These are phyloP conservation scores for Scalopus aquaticus DNA, from an alignment of 2,113 vertebrate genomes.

Conservation along the genomic window DNA sequence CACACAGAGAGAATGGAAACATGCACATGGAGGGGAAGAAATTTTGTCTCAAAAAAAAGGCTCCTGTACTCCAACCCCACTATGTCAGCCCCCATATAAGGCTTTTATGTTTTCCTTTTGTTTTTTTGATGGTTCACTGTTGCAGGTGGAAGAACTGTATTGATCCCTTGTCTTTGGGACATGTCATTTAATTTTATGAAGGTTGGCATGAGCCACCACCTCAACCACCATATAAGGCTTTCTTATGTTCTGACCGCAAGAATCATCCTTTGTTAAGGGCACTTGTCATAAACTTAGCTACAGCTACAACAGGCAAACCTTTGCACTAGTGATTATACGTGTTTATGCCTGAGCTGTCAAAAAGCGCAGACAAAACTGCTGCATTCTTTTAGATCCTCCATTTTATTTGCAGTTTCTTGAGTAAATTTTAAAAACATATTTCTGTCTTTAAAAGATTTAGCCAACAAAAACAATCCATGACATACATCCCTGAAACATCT, in stretches of 20 bases:
- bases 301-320: background rate
- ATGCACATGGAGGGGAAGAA: background rate
- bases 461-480: background rate
- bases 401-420: background rate
- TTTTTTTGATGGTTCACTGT: background rate
- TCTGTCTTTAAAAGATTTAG: background rate
- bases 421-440: background rate
- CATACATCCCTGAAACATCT: too few species aligned
- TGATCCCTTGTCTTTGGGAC: background rate
- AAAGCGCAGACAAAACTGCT: background rate
- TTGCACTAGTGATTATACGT: background rate
- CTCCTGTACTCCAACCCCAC: background rate
- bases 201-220: background rate
- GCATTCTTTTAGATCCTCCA: background rate
- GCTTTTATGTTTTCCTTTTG: background rate
- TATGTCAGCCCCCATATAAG: background rate
- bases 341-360: background rate
- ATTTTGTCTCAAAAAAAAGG: background rate
- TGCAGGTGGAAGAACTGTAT: background rate
- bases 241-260: background rate
- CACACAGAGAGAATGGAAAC: background rate
- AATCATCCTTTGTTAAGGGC: background rate
- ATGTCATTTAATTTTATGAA: background rate
- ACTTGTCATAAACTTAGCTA: background rate
- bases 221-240: background rate